Evolutionary conservation across 2,888 invertebrate species (phyloP).

Genomic region (Tenodera sinensis): DNA sequence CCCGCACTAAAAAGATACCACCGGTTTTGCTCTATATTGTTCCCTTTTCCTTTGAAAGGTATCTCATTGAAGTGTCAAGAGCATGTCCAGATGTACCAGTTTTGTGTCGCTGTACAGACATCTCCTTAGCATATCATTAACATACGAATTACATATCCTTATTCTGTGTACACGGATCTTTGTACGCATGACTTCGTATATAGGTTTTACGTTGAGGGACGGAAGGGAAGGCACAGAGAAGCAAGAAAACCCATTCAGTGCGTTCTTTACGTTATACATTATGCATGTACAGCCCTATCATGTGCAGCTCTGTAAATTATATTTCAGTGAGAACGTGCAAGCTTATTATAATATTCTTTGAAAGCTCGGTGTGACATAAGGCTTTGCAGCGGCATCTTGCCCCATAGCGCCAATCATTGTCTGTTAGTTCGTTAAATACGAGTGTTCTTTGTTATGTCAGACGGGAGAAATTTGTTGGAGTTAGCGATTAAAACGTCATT

Average conservation of each 20-base stretch:
- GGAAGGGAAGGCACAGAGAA: neutral
- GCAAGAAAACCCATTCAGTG: neutral
- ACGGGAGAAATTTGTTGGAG: neutral
- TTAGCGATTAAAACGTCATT: slow-evolving; percentile 10
- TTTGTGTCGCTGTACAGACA: neutral
- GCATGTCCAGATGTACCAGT: neutral
- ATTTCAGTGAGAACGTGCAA: neutral
- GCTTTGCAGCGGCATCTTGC: neutral
- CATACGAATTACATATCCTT: slow-evolving; percentile 4
- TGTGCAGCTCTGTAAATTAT: neutral
- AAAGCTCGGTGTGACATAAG: neutral
- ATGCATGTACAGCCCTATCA: slow-evolving; percentile 3
- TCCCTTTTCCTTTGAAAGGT: neutral
- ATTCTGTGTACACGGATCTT: neutral
- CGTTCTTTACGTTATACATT: slow-evolving; percentile 4
- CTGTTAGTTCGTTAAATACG: neutral
- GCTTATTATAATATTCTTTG: slow-evolving; percentile 12
- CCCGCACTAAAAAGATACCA: neutral
- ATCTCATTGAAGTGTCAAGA: neutral
- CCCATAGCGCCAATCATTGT: slow-evolving; percentile 7
- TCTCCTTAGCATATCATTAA: neutral
- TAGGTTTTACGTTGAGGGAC: neutral
- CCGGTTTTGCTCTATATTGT: neutral
- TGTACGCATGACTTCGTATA: neutral
- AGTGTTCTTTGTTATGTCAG: slow-evolving; percentile 9